Base-by-base conservation (phyloP, 2,113 vertebrate species). In the Psittacula cyanocephala region DNA sequence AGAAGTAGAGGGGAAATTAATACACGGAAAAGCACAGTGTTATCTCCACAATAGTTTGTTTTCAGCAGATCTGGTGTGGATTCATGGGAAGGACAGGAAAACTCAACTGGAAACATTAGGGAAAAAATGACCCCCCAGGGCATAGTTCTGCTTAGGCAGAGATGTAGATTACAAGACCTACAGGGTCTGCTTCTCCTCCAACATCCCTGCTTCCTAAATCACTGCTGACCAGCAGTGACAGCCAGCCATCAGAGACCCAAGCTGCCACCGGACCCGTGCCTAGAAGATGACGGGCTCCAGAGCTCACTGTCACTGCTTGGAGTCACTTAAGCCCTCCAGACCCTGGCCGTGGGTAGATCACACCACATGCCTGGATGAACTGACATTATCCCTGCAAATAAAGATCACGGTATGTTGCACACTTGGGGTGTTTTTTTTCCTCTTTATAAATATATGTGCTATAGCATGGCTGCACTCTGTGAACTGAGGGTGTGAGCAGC, bases 361-460 rank as follows among this genome's bases (percentile, higher is more conserved):
- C 68, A 23, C 28, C 89, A 7, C 7, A 5, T 52, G 95, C 86
- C 94, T 83, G 77, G 87, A 83, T 8, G 72, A 96, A 39, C 89
- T 81, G 79, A 65, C 41, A 49, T 60, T 70, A 67, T 68, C 89
- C 29, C 64, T 84, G 86, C 88, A 96, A 93, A 95, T 79, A 80
- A 29, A 91, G 93, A 81, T 95, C 57, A 23, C 60, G 86, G 67
- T 19, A 16, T 78, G 81, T 53, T 81, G 71, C 96, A 96, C 81
- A 6, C 86, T 81, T 62, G 24, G 0, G n/a, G 13, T 22, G 0
- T 3, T 7, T 78, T 71, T 50, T 8, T 13, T n/a, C 65, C 33
- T 96, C 33, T 96, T 97, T 97, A 95, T 97, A 97, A 97, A 97
- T 97, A 95, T 59, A 76, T 28, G 93, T 93, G 93, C 94, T 81